Percentiles rank a stretch among this genome's conserved stretches.
These are phyloP conservation scores for Bolinopsis microptera DNA, from an alignment of 37 sponge, comb jelly and placozoan genomes.

Conservation along the genomic window DNA sequence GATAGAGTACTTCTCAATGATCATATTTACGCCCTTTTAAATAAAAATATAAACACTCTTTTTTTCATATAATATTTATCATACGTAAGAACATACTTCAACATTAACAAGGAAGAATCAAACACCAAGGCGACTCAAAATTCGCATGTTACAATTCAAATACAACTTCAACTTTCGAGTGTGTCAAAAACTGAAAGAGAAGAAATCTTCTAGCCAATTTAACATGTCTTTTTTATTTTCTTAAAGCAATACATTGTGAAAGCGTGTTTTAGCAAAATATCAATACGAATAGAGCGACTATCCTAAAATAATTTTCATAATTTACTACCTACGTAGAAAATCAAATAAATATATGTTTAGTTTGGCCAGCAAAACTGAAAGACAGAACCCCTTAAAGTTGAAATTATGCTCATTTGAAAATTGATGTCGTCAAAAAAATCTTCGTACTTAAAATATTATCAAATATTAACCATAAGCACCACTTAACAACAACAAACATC, in stretches of 20 bases:
- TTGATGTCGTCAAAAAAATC: background rate
- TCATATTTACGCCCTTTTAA: no score
- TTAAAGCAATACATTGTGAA: no score
- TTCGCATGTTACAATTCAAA: background rate
- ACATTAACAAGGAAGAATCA: no score
- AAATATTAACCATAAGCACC: background rate
- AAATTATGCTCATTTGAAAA: background rate
- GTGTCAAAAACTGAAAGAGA: background rate
- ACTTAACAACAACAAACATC: background rate
- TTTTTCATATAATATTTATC: background rate
- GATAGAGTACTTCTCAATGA: no score
- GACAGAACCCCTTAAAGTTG: background rate
- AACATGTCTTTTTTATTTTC: background rate
- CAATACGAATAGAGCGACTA: background rate
- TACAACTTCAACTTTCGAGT: background rate
- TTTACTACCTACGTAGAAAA: conserved; percentile 1
- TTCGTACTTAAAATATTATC: background rate
- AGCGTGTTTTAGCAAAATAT: no score
- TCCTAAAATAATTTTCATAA: background rate
- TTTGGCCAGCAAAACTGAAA: background rate
- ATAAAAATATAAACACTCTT: no score
- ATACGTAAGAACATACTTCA: background rate
- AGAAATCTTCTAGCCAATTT: background rate
- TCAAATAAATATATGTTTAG: conserved; percentile 4
- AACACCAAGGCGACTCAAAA: no score